These are phyloP conservation scores for Heliconius erato DNA, from an alignment of 2,888 invertebrate species.

Conservation along the genomic window DNA sequence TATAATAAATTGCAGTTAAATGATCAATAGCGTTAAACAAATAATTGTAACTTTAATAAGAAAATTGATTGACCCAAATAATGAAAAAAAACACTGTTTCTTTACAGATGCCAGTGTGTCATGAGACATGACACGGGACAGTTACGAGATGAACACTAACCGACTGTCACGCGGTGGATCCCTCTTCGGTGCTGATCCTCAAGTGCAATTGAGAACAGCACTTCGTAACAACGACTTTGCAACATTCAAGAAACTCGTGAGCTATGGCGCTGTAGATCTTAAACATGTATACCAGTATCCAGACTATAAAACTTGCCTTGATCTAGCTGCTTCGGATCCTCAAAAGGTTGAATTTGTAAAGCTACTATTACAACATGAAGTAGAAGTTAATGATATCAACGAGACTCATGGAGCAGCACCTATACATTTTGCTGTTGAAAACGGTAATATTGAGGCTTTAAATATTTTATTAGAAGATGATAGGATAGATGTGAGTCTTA, in stretches of 20 bases:
- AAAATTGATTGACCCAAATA: slow-evolving; percentile 63
- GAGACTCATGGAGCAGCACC: slow-evolving; percentile 86
- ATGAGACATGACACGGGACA: slow-evolving; percentile 76
- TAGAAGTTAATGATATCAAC: slow-evolving; percentile 86
- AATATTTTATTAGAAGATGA: slow-evolving; percentile 78
- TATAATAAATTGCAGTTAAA: slow-evolving; percentile 55
- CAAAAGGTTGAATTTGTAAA: slow-evolving; percentile 85
- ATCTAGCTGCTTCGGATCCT: slow-evolving; percentile 83
- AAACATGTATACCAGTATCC: slow-evolving; percentile 85
- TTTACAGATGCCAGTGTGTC: slow-evolving; percentile 81
- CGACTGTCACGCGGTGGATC: slow-evolving; percentile 76
- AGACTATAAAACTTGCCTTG: slow-evolving; percentile 86
- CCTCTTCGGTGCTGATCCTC: slow-evolving; percentile 79
- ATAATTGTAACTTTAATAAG: slow-evolving; percentile 58
- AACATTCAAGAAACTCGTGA: slow-evolving; percentile 82
- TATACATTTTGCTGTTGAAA: slow-evolving; percentile 88
- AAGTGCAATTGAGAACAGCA: slow-evolving; percentile 81
- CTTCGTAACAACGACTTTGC: slow-evolving; percentile 82
- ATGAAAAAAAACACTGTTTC: slow-evolving; percentile 55
- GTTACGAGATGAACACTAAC: slow-evolving; percentile 81
- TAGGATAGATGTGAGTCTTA: slow-evolving; percentile 80
- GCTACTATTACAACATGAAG: slow-evolving; percentile 86
- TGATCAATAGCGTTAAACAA: slow-evolving; percentile 25
- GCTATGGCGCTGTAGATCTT: slow-evolving; percentile 80
- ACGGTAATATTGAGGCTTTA: slow-evolving; percentile 80